phyloP scores from a whole-genome alignment of 2,888 invertebrate species.

The Nasonovia ribisnigri region DNA sequence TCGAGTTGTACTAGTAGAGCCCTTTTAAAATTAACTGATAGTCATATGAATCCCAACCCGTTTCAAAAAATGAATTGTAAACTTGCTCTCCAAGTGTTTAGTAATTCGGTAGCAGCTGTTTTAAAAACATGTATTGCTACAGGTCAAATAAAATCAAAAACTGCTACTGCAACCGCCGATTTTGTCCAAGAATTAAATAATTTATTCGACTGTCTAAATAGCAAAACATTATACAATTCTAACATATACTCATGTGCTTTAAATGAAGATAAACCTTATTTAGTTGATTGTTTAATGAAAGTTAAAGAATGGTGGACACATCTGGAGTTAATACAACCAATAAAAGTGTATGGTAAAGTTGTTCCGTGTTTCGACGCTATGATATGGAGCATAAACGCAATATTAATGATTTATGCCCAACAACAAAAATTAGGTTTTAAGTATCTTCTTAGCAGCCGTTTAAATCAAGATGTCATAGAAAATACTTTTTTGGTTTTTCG shows the following conservation, averaged over 20 bases:
- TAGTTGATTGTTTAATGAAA: background rate
- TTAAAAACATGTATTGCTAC: conserved; percentile 66
- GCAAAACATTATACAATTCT: conserved; percentile 65
- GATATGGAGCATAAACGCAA: no score
- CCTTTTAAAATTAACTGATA: conserved; percentile 67
- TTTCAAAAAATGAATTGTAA: conserved; percentile 68
- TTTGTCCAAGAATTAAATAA: conserved; percentile 67
- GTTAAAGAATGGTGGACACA: no score
- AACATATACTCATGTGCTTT: conserved; percentile 65
- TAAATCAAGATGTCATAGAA: no score
- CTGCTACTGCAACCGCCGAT: conserved; percentile 66
- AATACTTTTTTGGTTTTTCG: no score
- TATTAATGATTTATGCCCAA: no score
- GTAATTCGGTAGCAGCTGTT: conserved; percentile 67
- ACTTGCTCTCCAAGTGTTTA: conserved; percentile 68
- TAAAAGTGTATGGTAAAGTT: no score
- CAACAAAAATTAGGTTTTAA: no score
- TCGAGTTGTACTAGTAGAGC: conserved; percentile 66
- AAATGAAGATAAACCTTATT: background rate
- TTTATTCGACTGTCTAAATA: conserved; percentile 67
- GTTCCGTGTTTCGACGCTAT: no score
- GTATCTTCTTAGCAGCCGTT: no score
- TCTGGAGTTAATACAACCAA: no score
- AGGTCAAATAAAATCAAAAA: conserved; percentile 65
- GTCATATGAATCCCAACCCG: conserved; percentile 67